Percentiles rank a stretch among this genome's conserved stretches.
These are phyloP conservation scores for Corythornis vintsioides DNA, from an alignment of 2,113 vertebrate genomes.

Conservation along the genomic window DNA sequence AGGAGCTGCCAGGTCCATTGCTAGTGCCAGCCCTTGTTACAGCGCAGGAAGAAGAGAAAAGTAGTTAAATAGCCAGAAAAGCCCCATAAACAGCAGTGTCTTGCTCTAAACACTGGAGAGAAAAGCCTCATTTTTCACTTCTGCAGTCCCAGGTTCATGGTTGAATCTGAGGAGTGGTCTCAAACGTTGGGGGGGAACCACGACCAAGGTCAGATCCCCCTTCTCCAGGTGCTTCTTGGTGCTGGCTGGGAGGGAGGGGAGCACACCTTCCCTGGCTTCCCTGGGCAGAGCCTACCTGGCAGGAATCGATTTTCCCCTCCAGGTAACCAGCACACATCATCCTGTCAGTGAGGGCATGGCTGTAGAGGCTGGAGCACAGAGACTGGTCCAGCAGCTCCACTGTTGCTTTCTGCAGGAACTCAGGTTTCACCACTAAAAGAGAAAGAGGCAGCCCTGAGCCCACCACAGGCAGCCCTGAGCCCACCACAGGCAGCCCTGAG, in stretches of 20 bases:
- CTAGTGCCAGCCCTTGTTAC: background rate
- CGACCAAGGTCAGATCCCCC: background rate
- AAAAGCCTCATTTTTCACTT: background rate
- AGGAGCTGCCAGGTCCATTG: background rate
- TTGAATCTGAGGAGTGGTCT: background rate
- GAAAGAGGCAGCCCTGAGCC: fast-evolving
- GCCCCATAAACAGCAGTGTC: background rate
- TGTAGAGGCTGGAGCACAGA: conserved; percentile 84
- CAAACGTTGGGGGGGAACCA: background rate
- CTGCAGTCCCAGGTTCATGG: background rate
- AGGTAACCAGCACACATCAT: conserved; percentile 97
- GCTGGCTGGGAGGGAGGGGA: background rate
- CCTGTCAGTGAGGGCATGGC: conserved; percentile 80
- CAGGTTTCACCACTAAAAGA: conserved; percentile 75
- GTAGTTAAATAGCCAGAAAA: background rate
- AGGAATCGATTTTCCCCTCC: conserved; percentile 92
- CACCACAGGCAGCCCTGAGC: background rate
- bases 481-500: background rate
- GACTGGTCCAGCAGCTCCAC: conserved; percentile 90
- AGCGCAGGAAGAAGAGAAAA: background rate
- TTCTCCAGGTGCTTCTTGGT: background rate
- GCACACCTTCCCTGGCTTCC: background rate
- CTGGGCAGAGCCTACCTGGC: conserved; percentile 82
- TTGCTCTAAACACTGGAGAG: background rate
- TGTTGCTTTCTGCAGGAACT: conserved; percentile 88